Percentiles rank a stretch among this genome's conserved stretches.
Evolutionary conservation across 2,797 vertebrate species (phyloP).

Genomic region (Gallinago stenura): DNA sequence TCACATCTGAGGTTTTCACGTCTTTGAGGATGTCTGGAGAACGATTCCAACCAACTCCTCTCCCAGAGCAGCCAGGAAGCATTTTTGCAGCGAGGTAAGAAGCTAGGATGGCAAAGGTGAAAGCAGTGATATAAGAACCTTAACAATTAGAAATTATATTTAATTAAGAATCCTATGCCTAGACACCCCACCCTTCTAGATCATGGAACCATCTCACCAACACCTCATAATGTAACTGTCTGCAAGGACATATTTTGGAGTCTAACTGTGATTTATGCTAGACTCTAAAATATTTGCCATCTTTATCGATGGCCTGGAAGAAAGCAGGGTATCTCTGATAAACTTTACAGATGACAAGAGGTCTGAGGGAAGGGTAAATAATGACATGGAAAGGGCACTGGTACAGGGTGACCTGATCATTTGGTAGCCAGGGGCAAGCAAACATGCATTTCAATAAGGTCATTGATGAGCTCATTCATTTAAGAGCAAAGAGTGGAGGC

Average conservation of each 20-base stretch:
- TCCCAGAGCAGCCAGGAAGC: background rate
- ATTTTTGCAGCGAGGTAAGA: background rate
- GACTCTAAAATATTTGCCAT: background rate
- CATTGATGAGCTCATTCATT: background rate
- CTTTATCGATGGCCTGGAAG: background rate
- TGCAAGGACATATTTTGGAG: background rate
- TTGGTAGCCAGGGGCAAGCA: background rate
- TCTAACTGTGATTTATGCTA: background rate
- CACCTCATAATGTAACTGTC: background rate
- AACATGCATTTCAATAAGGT: constrained; percentile 53
- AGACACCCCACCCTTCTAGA: background rate
- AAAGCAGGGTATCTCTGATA: background rate
- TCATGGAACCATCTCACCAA: background rate
- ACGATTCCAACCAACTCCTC: fast-evolving
- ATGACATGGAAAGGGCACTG: background rate
- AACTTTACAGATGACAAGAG: background rate
- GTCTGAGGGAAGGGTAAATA: constrained; percentile 44
- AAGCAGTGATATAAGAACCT: background rate
- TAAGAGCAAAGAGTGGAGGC: background rate
- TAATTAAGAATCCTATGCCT: background rate
- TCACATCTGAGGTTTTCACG: fast-evolving
- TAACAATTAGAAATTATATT: background rate
- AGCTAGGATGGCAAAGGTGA: background rate
- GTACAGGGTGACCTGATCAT: constrained; percentile 46
- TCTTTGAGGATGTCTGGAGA: background rate